Evolutionary conservation across 2,888 invertebrate genomes (phyloP).

Genomic region (Schizaphis graminum): DNA sequence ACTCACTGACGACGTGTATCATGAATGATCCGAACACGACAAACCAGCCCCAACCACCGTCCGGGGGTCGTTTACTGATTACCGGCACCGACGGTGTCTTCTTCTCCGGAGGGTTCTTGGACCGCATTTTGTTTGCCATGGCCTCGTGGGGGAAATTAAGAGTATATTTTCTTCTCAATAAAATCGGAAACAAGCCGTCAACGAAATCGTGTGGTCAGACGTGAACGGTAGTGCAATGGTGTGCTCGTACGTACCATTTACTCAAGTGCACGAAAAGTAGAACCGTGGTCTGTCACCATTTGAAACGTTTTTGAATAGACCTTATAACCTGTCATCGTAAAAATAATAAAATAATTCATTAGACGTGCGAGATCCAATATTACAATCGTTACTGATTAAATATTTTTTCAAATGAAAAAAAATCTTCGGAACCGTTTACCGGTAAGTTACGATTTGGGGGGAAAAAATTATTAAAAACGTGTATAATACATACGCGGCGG

Average conservation of each 20-base stretch:
- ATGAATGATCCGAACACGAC: slow-evolving; percentile 95
- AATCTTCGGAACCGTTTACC: neutral
- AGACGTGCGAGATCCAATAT: neutral
- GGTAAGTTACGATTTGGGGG: neutral
- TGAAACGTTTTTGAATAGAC: neutral
- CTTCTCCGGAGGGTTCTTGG: slow-evolving; percentile 54
- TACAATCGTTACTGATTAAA: neutral
- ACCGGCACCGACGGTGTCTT: slow-evolving; percentile 73
- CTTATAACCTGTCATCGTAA: neutral
- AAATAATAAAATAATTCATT: neutral
- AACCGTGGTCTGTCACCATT: neutral
- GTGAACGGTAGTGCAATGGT: neutral
- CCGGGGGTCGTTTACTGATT: slow-evolving; percentile 77
- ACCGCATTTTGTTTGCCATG: slow-evolving; percentile 45
- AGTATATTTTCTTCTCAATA: neutral
- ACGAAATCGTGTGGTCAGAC: neutral
- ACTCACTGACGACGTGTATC: slow-evolving; percentile 95
- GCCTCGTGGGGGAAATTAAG: neutral
- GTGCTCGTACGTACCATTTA: slow-evolving; percentile 36
- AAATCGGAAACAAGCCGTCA: neutral
- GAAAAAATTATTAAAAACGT: neutral
- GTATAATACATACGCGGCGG: neutral
- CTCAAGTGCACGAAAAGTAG: neutral
- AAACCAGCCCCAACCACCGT: slow-evolving; percentile 96
- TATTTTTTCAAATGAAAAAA: neutral